Evolutionary conservation across 2,888 invertebrate genomes (phyloP).

Genomic region (Heteromyza rotundicornis): DNA sequence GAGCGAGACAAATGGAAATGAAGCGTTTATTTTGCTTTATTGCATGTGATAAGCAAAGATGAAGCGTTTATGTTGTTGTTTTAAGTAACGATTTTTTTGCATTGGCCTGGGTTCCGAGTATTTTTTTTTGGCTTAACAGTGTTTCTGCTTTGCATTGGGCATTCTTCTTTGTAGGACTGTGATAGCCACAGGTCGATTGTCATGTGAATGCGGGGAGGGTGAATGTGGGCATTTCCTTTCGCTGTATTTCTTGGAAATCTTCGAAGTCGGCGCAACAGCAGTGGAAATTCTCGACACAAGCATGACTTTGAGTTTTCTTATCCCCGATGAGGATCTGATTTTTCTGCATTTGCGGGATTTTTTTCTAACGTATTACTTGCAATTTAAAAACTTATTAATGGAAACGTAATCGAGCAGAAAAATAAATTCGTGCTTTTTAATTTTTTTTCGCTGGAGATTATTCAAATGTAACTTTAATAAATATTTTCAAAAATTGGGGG

Average conservation of each 20-base stretch:
- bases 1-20: slow-evolving; percentile 58
- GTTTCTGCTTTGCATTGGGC: slow-evolving; percentile 30
- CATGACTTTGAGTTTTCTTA: slow-evolving; percentile 47
- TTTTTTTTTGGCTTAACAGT: slow-evolving; percentile 12
- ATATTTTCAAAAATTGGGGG: too few species aligned
- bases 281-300: slow-evolving; percentile 24
- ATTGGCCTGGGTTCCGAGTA: background rate
- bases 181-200: slow-evolving; percentile 42
- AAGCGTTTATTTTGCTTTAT: slow-evolving; percentile 61
- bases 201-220: background rate
- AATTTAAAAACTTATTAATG: slow-evolving; percentile 49
- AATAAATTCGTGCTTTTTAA: slow-evolving; percentile 22
- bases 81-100: slow-evolving; percentile 33
- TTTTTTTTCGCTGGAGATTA: too few species aligned
- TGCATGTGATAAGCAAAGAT: slow-evolving; percentile 56
- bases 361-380: slow-evolving; percentile 45
- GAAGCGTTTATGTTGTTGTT: slow-evolving; percentile 44
- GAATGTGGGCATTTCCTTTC: slow-evolving; percentile 46
- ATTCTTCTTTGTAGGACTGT: slow-evolving; percentile 27
- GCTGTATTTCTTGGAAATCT: slow-evolving; percentile 4
- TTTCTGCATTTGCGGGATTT: slow-evolving; percentile 26
- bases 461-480: too few species aligned
- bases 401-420: slow-evolving; percentile 58
- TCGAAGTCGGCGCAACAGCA: background rate
- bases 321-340: slow-evolving; percentile 31